Percentiles rank a stretch among this genome's conserved stretches.
phyloP scores from a whole-genome alignment of 2,888 invertebrate species.

The Epicampocera succincta region DNA sequence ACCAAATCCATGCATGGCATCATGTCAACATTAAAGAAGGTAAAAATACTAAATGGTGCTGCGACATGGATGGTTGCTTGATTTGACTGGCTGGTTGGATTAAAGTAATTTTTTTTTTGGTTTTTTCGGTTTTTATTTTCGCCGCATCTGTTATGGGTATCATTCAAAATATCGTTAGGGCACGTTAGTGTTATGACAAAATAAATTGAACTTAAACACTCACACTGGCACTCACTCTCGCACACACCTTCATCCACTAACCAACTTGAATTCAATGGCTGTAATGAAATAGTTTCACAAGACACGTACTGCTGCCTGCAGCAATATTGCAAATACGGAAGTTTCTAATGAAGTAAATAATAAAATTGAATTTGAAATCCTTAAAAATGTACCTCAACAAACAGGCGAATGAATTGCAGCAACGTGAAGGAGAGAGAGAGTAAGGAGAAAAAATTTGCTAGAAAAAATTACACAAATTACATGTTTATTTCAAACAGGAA shows the following conservation, averaged over 20 bases:
- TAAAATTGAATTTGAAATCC: slow-evolving; percentile 57
- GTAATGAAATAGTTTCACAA: slow-evolving; percentile 9
- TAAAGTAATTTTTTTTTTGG: slow-evolving; percentile 1
- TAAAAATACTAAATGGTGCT: slow-evolving; percentile 40
- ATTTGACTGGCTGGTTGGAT: slow-evolving; percentile 29
- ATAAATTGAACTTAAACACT: slow-evolving; percentile 49
- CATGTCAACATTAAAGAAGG: slow-evolving; percentile 38
- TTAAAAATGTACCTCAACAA: slow-evolving; percentile 40
- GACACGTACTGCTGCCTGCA: slow-evolving; percentile 41
- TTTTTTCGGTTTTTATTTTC: slow-evolving; percentile 52
- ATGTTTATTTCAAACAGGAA: slow-evolving; percentile 19
- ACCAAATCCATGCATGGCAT: slow-evolving; percentile 39
- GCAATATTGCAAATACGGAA: slow-evolving; percentile 60
- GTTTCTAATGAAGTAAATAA: slow-evolving; percentile 67
- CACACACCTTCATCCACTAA: slow-evolving; percentile 2
- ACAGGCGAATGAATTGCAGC: slow-evolving; percentile 43
- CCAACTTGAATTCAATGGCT: slow-evolving; percentile 3
- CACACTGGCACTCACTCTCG: slow-evolving; percentile 5
- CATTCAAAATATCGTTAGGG: slow-evolving; percentile 65
- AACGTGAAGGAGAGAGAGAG: no score
- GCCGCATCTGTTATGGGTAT: slow-evolving; percentile 59
- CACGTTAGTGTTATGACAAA: slow-evolving; percentile 57
- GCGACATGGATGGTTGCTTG: slow-evolving; percentile 27
- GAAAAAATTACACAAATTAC: not conserved
- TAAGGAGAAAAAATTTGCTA: not conserved